phyloP scores from a whole-genome alignment of 2,797 vertebrate genomes.

The Oceanodroma leucorhoa region DNA sequence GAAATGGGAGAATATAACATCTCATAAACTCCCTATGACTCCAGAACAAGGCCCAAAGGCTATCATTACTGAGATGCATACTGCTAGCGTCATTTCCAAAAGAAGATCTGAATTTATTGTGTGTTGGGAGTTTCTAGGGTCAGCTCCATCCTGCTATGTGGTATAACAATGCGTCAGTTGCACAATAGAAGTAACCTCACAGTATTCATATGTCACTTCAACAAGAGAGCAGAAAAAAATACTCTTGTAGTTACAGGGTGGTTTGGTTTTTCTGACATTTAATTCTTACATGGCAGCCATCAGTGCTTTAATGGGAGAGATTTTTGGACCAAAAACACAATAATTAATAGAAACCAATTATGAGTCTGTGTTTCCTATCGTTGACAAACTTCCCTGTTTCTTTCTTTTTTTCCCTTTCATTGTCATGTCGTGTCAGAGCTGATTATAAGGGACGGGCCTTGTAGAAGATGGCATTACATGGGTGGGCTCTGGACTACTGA shows the following conservation, averaged over 20 bases:
- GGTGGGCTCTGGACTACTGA: not conserved
- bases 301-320: conserved; percentile 5
- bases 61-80: conserved; percentile 14
- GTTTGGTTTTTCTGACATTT: conserved; percentile 16
- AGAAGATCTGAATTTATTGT: conserved; percentile 41
- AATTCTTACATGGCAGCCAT: not conserved
- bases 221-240: not conserved
- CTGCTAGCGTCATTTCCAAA: conserved; percentile 42
- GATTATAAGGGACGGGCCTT: not conserved
- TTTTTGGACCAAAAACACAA: not conserved
- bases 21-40: conserved; percentile 52
- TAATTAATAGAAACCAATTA: conserved; percentile 34
- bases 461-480: not conserved
- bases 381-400: not conserved
- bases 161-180: conserved; percentile 11
- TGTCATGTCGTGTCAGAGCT: not conserved
- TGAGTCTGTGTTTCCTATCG: not conserved
- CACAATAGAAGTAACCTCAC: conserved; percentile 42
- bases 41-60: conserved; percentile 45
- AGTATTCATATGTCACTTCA: conserved; percentile 37
- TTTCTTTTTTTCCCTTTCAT: not conserved
- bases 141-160: conserved; percentile 52
- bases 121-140: conserved; percentile 38
- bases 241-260: not conserved
- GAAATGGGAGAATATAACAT: conserved; percentile 42